Conservation (phyloP, 53 echinoderm and acorn worm genomes). For the Echinometra lucunter region DNA sequence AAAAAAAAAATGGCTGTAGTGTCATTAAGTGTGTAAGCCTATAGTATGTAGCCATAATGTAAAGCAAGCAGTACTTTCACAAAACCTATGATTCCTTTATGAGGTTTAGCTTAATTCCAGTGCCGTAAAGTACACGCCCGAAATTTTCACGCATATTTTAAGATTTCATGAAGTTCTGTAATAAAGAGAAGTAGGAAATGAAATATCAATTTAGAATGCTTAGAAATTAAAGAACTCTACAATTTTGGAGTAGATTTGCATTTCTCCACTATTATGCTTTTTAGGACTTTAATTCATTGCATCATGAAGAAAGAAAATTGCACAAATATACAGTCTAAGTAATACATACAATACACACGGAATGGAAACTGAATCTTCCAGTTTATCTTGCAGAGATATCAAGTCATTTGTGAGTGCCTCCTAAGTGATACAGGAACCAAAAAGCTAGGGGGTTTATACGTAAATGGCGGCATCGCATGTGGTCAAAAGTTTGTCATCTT, state of each 20-base stretch:
- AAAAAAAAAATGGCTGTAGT: too few relatives aligned
- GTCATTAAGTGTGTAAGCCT: too few relatives aligned
- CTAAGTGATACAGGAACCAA: background rate
- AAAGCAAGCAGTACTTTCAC: too few relatives aligned
- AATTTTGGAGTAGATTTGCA: background rate
- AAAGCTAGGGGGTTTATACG: background rate
- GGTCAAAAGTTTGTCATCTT: background rate
- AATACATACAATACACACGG: background rate
- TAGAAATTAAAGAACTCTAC: too few relatives aligned
- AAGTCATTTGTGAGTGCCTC: constrained; percentile 2
- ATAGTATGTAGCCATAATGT: too few relatives aligned
- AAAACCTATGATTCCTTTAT: too few relatives aligned
- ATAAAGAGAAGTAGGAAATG: too few relatives aligned
- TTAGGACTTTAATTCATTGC: background rate
- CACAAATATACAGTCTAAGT: background rate
- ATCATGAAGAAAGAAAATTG: background rate
- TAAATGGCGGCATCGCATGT: background rate
- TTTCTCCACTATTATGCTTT: background rate
- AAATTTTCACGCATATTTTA: background rate
- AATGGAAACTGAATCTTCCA: background rate
- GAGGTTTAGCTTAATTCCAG: too few relatives aligned
- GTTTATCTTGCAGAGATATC: background rate
- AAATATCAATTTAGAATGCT: too few relatives aligned
- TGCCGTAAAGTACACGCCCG: too few relatives aligned
- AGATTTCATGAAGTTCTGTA: background rate